Evolutionary conservation across 2,888 invertebrate genomes (phyloP), one percentile per base, ranked within the genome.

Genomic region (Schizaphis graminum): DNA sequence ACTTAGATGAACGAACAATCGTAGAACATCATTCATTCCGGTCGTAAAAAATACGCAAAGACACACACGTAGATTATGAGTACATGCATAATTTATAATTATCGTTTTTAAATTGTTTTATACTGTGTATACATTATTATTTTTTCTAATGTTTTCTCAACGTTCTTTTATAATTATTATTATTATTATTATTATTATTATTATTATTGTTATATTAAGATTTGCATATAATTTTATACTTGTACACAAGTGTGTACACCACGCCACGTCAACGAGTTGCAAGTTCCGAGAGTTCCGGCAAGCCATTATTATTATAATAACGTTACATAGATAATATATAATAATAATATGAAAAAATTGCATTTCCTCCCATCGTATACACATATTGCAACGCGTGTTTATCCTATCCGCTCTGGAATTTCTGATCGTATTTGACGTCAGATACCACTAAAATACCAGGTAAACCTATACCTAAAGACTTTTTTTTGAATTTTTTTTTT

Each of bases 51-150:
- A 24, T 7, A 67, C 61, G 61, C 61, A 0, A 13, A 16, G 16
- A 77, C 35, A 77, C 21, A 35, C 35, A 21, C 77, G 77, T 77
- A 77, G 77, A 77, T 8, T 21, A 77, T 35, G 35, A 35, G 35
- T 53, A 41, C 16, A 77, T 13, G 5, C 21, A 91, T 77, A 49
- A 77, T 77, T 21, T 77, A 77, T 77, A 77, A 77, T 77, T 61
- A 77, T 77, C 77, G 35, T 35, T 77, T 77, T 77, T n/a, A 35
- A 77, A 35, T 77, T 77, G 35, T 77, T 53, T 16, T 84, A 53
- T 84, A 91, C 77, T 84, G 91, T 84, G 91, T 91, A 84, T 91
- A 90, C 24, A 28, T 89, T 89, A 44, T 35, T 77, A 77, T 77
- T 44, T 57, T 89, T 44, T 57, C 41, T 2, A 35, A 67, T 24